A percentile compares a stretch with the other conserved stretches of the same genome.
Conservation (phyloP, 2,113 vertebrate species). For the Choloepus hoffmanni region DNA sequence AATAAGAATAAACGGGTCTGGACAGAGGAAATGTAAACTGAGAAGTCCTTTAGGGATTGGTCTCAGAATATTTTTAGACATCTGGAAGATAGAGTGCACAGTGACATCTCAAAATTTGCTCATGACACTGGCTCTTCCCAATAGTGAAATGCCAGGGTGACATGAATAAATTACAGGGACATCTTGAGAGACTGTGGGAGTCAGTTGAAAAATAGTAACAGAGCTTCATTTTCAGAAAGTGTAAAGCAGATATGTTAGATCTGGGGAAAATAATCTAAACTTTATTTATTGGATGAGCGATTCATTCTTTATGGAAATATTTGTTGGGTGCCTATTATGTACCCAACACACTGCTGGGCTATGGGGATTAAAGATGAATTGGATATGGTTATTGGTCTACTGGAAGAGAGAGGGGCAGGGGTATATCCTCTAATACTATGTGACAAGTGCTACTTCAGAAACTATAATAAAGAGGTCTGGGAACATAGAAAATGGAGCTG, state of each 20-base stretch:
- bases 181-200: conserved; percentile 62
- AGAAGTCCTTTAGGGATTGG: conserved; percentile 43
- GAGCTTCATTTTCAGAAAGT: conserved; percentile 60
- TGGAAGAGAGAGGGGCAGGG: background rate
- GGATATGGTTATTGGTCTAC: background rate
- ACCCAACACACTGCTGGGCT: background rate
- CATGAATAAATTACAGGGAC: conserved; percentile 71
- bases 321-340: background rate
- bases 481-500: background rate
- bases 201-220: conserved; percentile 60
- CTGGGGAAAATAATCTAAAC: background rate
- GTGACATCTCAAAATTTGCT: conserved; percentile 76
- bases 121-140: conserved; percentile 57
- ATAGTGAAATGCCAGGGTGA: conserved; percentile 68
- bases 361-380: background rate
- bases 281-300: background rate
- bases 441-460: background rate
- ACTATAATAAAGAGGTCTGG: background rate
- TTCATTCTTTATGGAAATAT: conserved; percentile 7
- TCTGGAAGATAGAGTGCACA: conserved; percentile 58
- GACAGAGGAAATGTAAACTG: background rate
- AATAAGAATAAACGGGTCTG: conserved; percentile 1
- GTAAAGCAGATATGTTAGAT: conserved; percentile 5
- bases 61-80: conserved; percentile 67
- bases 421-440: background rate